These are phyloP conservation scores for Heliconius aoede DNA, from an alignment of 2,888 invertebrate genomes.

Conservation along the genomic window DNA sequence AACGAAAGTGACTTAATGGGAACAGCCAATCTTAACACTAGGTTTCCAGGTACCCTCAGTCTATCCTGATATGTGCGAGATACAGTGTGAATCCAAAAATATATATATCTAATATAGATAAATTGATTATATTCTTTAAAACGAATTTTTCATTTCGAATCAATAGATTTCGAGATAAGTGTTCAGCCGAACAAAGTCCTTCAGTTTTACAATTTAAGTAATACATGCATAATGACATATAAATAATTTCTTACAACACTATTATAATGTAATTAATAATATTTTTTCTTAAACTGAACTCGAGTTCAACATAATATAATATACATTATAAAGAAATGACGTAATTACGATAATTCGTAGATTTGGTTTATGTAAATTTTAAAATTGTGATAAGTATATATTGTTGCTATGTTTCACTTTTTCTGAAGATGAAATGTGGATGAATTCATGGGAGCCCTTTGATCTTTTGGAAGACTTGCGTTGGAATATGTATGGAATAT, in stretches of 20 bases:
- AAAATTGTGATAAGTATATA: neutral
- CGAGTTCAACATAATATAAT: slow-evolving; percentile 26
- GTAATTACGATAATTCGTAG: neutral
- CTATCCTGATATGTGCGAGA: too few relatives aligned
- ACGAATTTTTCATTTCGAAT: neutral
- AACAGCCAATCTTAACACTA: too few relatives aligned
- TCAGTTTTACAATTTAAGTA: slow-evolving; percentile 8
- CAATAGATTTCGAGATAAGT: neutral
- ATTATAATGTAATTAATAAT: neutral
- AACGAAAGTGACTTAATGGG: too few relatives aligned
- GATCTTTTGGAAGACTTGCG: too few relatives aligned
- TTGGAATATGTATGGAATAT: too few relatives aligned
- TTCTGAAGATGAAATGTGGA: too few relatives aligned
- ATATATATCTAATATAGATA: too few relatives aligned
- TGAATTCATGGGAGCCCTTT: too few relatives aligned
- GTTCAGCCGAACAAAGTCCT: neutral
- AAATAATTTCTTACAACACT: slow-evolving; percentile 18
- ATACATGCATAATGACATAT: slow-evolving; percentile 11
- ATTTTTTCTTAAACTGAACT: slow-evolving; percentile 10
- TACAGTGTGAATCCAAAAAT: too few relatives aligned
- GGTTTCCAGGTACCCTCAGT: too few relatives aligned
- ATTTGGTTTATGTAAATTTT: neutral
- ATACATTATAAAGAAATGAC: neutral
- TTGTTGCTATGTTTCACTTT: neutral
- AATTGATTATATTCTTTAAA: neutral